Evolutionary conservation across 2,888 invertebrate genomes (phyloP).

Genomic region (Rambutsinella grinnellia): DNA sequence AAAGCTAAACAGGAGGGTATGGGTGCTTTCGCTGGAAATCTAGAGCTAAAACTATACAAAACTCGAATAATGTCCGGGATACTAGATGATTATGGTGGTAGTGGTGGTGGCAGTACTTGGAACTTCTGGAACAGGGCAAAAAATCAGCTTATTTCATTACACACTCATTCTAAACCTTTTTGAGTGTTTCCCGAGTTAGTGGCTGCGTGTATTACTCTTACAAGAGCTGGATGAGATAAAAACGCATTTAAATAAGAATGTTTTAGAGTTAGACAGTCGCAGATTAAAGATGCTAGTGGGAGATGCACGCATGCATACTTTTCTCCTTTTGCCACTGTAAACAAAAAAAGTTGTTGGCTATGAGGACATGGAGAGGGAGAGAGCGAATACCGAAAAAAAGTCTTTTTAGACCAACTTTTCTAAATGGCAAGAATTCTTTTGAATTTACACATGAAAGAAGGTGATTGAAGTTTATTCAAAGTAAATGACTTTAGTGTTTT

Average conservation of each 20-base stretch:
- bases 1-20: no score
- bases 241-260: background rate
- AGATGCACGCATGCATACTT: conserved; percentile 6
- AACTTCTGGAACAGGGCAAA: background rate
- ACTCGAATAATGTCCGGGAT: no score
- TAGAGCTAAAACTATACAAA: no score
- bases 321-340: conserved; percentile 17
- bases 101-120: background rate
- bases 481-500: conserved; percentile 33
- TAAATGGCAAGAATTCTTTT: conserved; percentile 53
- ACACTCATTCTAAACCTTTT: background rate
- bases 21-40: background rate
- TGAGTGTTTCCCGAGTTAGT: background rate
- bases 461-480: conserved; percentile 37
- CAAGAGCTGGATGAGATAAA: background rate
- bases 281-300: background rate
- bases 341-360: conserved; percentile 16
- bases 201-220: background rate
- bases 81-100: background rate
- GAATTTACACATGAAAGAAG: conserved; percentile 40
- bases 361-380: background rate
- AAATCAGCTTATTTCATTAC: conserved; percentile 3
- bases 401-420: conserved; percentile 2
- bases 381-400: conserved; percentile 6
- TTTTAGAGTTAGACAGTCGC: background rate